Percentiles rank a stretch among this genome's conserved stretches.
phyloP scores from a whole-genome alignment of 1,140 invertebrate genomes.

The Microplitis demolitor region DNA sequence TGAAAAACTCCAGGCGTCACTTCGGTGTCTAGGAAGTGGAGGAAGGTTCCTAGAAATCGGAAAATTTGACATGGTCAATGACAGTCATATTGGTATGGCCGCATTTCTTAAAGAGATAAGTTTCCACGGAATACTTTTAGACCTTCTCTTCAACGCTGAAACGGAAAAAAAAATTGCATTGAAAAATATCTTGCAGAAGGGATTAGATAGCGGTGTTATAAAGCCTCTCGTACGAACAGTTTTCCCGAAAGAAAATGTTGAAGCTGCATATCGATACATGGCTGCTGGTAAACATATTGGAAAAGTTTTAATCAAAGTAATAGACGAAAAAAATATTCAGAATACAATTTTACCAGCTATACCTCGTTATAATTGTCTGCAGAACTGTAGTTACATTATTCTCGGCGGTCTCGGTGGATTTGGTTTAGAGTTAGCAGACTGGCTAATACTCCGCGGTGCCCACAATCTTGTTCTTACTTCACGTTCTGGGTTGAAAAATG shows the following conservation, averaged over 20 bases:
- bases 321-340: conserved; percentile 47
- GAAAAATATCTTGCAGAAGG: conserved; percentile 55
- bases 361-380: conserved; percentile 63
- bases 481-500: conserved; percentile 69
- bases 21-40: conserved; percentile 74
- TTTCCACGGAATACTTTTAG: conserved; percentile 76
- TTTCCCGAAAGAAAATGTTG: conserved; percentile 57
- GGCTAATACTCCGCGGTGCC: conserved; percentile 74
- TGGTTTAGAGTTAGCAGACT: conserved; percentile 78
- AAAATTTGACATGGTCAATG: conserved; percentile 73
- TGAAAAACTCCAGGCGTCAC: conserved; percentile 77
- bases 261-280: conserved; percentile 67
- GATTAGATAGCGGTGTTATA: conserved; percentile 62
- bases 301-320: conserved; percentile 72
- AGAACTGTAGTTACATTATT: conserved; percentile 57
- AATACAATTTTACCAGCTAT: conserved; percentile 52
- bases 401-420: conserved; percentile 80
- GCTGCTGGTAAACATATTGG: conserved; percentile 77
- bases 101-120: conserved; percentile 83
- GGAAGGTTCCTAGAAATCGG: conserved; percentile 81
- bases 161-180: conserved; percentile 42
- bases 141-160: conserved; percentile 64
- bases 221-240: conserved; percentile 58
- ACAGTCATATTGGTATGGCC: conserved; percentile 71
- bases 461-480: conserved; percentile 73